Percentiles rank a stretch among this genome's conserved stretches.
phyloP scores from a whole-genome alignment of 2,113 vertebrate species.

The Vidua macroura region DNA sequence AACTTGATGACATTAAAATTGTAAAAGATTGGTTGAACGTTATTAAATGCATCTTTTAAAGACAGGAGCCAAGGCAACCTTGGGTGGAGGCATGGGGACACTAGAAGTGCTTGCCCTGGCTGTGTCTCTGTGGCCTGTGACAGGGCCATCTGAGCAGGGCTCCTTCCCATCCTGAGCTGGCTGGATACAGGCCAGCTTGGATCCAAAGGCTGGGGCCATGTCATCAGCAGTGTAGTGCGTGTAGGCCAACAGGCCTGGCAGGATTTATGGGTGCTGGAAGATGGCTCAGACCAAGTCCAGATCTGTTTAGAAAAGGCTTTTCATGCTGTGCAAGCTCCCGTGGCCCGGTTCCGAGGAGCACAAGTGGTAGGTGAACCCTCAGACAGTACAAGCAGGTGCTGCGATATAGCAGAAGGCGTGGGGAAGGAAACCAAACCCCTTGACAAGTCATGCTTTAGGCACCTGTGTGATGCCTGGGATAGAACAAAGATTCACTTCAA shows the following conservation, averaged over 20 bases:
- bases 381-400: neutral
- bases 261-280: neutral
- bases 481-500: neutral
- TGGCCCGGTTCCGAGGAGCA: neutral
- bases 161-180: neutral
- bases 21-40: neutral
- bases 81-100: accelerated
- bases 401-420: accelerated
- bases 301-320: neutral
- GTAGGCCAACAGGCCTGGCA: neutral
- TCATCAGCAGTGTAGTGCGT: accelerated
- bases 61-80: neutral
- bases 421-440: neutral
- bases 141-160: accelerated
- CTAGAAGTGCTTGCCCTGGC: neutral
- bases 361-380: neutral
- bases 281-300: neutral
- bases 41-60: neutral
- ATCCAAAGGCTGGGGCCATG: neutral
- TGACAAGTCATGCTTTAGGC: neutral
- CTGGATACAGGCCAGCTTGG: neutral
- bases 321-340: accelerated
- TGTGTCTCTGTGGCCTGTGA: neutral
- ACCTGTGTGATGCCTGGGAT: neutral
- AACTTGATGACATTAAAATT: neutral